Evolutionary conservation across 2,888 invertebrate genomes (phyloP), one percentile per base, ranked within the genome.

Genomic region (Magallana nippona): DNA sequence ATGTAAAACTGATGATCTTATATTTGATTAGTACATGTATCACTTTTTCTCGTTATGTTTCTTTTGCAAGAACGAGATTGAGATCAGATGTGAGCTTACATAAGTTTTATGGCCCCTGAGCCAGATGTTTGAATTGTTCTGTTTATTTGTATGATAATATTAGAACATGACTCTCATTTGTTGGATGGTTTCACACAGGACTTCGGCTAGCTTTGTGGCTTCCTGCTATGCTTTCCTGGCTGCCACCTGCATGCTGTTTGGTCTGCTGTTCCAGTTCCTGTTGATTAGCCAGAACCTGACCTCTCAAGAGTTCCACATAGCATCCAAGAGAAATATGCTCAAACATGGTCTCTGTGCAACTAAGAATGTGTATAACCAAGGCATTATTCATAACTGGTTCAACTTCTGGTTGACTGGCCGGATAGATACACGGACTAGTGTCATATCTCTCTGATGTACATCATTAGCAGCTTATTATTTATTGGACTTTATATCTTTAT

Each of bases 201-300:
- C 92, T 19, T 89, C 93, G 10, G 83, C 93, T 58, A 89, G 91
- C 82, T 93, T 92, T 87, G 93, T 92, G 15, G 86, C 89, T 27
- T 92, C 91, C 0, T 88, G 88, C 79, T 94, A 94, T 87, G 86
- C 91, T 3, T 60, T 90, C 56, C 79, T 91, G 13, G 90, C 88
- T 55, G 83, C 90, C 10, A 78, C 85, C 19, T 79, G 91, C 19
- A 92, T 94, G 91, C 82, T 84, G 11, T 19, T 90, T 17, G 90
- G 91, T 11, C 89, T 93, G 19, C 22, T 93, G 10, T 90, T 92
- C 80, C 94, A 94, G 87, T 15, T 91, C n/a, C 44, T 93, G 10
- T 89, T 93, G 78, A 93, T 94, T 84, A 91, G 91, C 32, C 94
- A 94, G 86, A 93, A 94, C 86, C 32, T 92, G 22, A 94, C 94